These are phyloP conservation scores for Aix galericulata DNA, from an alignment of 2,113 vertebrate genomes.

Conservation along the genomic window DNA sequence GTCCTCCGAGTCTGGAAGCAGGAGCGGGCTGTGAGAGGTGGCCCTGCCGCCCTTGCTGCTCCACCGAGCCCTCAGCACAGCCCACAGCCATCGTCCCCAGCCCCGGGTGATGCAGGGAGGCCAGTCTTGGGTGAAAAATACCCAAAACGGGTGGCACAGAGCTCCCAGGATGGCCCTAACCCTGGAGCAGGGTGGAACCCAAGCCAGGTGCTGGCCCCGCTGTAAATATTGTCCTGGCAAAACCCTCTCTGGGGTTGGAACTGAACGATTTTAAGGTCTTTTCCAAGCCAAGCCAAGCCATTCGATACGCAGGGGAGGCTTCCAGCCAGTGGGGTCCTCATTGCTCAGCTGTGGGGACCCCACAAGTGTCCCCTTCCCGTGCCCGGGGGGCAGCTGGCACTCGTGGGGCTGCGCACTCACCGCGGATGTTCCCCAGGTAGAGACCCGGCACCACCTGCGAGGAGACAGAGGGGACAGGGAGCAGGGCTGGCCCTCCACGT, in stretches of 20 bases:
- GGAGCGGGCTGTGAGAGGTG: accelerated
- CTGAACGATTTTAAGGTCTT: too few species aligned
- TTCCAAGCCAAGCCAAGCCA: too few species aligned
- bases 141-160: background rate
- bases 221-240: background rate
- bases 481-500: background rate
- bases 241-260: too few species aligned
- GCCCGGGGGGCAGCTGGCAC: too few species aligned
- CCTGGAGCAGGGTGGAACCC: background rate
- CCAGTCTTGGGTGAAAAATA: background rate
- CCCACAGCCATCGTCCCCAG: accelerated
- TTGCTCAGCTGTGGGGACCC: background rate
- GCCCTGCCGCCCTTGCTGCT: background rate
- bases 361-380: background rate
- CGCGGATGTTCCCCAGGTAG: conserved; percentile 88
- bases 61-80: too few species aligned
- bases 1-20: conserved; percentile 84
- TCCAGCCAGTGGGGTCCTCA: background rate
- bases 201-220: accelerated
- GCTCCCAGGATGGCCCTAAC: background rate
- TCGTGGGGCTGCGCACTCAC: conserved; percentile 68
- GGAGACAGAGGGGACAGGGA: conserved; percentile 16
- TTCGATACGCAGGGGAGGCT: background rate
- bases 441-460: conserved; percentile 85
- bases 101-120: accelerated